These are phyloP conservation scores for Lysandra bellargus DNA, from an alignment of 2,888 invertebrate species.

Conservation along the genomic window DNA sequence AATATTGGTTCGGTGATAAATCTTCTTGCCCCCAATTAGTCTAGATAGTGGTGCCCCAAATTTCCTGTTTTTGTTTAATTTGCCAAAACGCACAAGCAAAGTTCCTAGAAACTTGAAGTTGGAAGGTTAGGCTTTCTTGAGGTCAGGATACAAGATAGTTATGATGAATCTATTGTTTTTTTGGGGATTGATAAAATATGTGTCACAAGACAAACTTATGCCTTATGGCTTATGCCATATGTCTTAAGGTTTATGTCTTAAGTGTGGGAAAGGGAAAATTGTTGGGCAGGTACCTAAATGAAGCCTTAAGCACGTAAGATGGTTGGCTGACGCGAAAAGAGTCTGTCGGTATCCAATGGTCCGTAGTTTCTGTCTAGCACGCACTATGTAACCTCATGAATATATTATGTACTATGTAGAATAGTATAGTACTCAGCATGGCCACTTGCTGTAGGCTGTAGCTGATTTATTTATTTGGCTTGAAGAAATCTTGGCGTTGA, in stretches of 20 bases:
- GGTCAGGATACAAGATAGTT: neutral
- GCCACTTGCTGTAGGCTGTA: no score
- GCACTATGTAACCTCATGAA: no score
- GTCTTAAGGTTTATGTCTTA: neutral
- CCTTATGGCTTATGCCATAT: neutral
- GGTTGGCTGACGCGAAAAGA: neutral
- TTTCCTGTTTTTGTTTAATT: constrained; percentile 7
- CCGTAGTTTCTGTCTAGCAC: no score
- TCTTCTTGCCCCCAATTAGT: constrained; percentile 37
- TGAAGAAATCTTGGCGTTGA: neutral
- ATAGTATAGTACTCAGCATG: no score
- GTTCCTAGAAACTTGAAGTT: neutral
- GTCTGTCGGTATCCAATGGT: neutral
- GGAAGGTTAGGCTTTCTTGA: neutral
- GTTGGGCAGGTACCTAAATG: neutral
- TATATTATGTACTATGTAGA: no score
- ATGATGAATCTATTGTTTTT: neutral
- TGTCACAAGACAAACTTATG: neutral
- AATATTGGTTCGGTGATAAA: constrained; percentile 38
- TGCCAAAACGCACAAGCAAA: neutral
- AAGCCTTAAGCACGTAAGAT: neutral
- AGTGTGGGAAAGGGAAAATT: neutral
- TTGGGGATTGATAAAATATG: neutral
- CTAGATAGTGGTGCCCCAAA: constrained; percentile 31
- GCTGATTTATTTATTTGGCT: neutral